Base-by-base conservation (phyloP, 2,797 vertebrate species). In the Danio tinwini region DNA sequence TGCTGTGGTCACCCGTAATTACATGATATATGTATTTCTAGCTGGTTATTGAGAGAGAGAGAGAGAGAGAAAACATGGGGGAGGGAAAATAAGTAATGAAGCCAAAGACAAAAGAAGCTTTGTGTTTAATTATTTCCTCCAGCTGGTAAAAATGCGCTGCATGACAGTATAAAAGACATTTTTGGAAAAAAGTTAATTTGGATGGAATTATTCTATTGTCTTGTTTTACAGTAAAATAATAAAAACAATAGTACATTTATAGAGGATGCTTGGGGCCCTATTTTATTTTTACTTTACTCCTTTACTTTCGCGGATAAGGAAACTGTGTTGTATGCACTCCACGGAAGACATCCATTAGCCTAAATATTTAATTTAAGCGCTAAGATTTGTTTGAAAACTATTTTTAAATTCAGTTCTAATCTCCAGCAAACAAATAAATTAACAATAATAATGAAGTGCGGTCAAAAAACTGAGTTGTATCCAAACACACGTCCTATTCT, bases 1-100 rank as follows among this genome's bases (percentile, higher is more conserved):
- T 74, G 79, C 47, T 69, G 47, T 12, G 81, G 78, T 65, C 72
- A 12, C 16, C 44, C 21, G 16, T 88, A 82, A 90, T 89, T 87
- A 86, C 84, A 85, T 21, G 29, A 59, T 78, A 47, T 75, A 62
- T 71, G 14, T 64, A 61, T 68, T n/a, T 19, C 63, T 72, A 74
- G 71, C 29, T 73, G 8, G 72, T 64, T 37, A 80, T 64, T 50
- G 58, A 50, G 16, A 65, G 59, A 67, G 59, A 67, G 69, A 47
- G 49, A 45, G 39, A 45, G n/a, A n/a, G n/a, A n/a, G n/a, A n/a
- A n/a, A 58, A 42, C 13, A 56, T 52, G 59, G 6, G 55, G 55
- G 52, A 19, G 11, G 14, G 14, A 49, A 58, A 40, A 74, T 29
- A 58, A 67, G 17, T 49, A 81, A 88, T 81, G 73, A 74, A 13